These are phyloP conservation scores for Orthosia cruda DNA, from an alignment of 2,888 invertebrate genomes.

Conservation along the genomic window DNA sequence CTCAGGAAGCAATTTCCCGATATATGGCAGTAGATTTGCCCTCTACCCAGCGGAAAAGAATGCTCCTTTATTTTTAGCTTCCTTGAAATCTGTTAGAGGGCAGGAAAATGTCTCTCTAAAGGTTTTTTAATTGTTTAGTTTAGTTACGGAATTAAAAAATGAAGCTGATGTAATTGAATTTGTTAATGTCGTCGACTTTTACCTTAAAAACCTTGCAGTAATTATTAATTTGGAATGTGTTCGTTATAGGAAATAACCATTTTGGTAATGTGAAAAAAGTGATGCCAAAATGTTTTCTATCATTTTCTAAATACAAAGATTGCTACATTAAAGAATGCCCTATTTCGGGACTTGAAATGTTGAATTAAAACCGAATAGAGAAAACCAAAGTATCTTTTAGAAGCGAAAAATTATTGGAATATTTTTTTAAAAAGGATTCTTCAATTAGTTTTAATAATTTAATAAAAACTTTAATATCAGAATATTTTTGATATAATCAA, in stretches of 20 bases:
- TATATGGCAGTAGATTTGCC: constrained; percentile 18
- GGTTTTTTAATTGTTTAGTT: constrained; percentile 25
- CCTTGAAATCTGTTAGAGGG: background rate
- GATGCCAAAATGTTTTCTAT: background rate
- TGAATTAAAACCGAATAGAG: no score
- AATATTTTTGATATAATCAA: background rate
- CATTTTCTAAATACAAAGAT: background rate
- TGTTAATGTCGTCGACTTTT: constrained; percentile 25
- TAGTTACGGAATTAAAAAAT: constrained; percentile 53
- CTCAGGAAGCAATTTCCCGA: constrained; percentile 4
- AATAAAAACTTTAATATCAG: background rate
- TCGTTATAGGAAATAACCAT: background rate
- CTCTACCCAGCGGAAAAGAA: background rate
- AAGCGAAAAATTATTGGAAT: no score
- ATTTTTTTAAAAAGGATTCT: no score
- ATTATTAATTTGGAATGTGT: constrained; percentile 15
- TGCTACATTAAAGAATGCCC: background rate
- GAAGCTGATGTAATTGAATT: constrained; percentile 43
- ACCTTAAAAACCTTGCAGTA: constrained; percentile 10
- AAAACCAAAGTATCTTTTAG: no score
- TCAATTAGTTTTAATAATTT: background rate
- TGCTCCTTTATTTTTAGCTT: constrained; percentile 15
- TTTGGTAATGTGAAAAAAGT: background rate
- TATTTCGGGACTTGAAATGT: background rate
- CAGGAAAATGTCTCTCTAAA: constrained; percentile 17